A percentile compares a stretch with the other conserved stretches of the same genome.
These are phyloP conservation scores for Alouatta palliata DNA, from an alignment of 2,113 vertebrate genomes.

Conservation along the genomic window DNA sequence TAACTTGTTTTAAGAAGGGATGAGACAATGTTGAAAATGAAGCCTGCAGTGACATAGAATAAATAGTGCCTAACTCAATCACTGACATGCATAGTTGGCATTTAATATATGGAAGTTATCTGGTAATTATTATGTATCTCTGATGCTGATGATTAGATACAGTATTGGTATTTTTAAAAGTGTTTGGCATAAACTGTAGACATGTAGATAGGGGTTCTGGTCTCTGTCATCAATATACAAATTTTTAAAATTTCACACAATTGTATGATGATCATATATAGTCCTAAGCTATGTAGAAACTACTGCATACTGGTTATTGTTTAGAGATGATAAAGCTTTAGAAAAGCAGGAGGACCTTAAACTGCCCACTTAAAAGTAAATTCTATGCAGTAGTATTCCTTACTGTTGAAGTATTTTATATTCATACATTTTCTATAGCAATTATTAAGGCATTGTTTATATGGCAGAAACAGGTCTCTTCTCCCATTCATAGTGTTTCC, in stretches of 20 bases:
- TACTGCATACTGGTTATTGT: background rate
- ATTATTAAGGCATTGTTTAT: constrained; percentile 3
- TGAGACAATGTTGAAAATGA: too few relatives aligned
- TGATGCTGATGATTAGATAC: background rate
- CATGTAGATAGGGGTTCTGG: background rate
- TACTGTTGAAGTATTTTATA: constrained; percentile 24
- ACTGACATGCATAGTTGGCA: background rate
- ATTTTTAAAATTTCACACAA: background rate
- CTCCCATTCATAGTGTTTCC: background rate
- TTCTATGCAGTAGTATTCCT: background rate
- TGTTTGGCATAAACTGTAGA: background rate
- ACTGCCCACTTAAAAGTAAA: background rate
- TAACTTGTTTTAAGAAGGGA: too few relatives aligned
- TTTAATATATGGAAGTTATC: constrained; percentile 22
- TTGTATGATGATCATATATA: background rate
- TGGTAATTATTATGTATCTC: constrained; percentile 66
- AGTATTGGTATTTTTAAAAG: constrained; percentile 53
- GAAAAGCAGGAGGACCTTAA: background rate
- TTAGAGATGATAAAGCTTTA: background rate
- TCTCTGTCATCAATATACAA: background rate
- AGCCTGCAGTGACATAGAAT: background rate
- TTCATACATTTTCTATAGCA: background rate
- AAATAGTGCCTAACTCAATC: background rate
- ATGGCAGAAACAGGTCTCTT: background rate
- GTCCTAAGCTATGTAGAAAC: background rate